These are phyloP conservation scores for Drosophila buzzatii DNA, from an alignment of 2,888 invertebrate species.

Conservation along the genomic window DNA sequence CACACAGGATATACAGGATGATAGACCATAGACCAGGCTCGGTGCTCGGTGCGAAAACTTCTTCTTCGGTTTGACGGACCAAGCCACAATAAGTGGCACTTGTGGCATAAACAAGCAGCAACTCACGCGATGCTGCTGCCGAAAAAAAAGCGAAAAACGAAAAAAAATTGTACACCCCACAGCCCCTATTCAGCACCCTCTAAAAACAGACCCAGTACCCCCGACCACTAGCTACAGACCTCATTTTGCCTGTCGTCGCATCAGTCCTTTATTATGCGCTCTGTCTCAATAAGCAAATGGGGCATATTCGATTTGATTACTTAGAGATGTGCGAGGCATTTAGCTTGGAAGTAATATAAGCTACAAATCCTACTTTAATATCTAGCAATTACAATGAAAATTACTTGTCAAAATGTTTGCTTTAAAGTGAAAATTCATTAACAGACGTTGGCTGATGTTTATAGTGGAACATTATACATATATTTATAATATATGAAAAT, in stretches of 20 bases:
- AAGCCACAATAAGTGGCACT: conserved; percentile 72
- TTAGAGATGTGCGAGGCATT: not conserved
- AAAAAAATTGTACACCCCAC: conserved; percentile 26
- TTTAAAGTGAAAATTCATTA: not conserved
- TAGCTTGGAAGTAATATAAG: not conserved
- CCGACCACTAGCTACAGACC: not conserved
- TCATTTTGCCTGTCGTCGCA: conserved; percentile 37
- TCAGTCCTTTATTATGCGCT: conserved; percentile 39
- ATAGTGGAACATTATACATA: not conserved
- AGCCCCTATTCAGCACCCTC: not conserved
- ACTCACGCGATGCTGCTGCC: conserved; percentile 45
- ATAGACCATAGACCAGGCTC: conserved; percentile 13
- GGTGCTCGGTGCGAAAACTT: conserved; percentile 41
- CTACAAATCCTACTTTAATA: not conserved
- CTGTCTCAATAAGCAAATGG: not conserved
- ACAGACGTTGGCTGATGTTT: not conserved
- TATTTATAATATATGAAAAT: no score
- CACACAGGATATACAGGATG: conserved; percentile 8
- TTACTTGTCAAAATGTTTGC: not conserved
- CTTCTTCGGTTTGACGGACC: conserved; percentile 33
- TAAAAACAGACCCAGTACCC: not conserved
- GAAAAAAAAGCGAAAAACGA: conserved; percentile 17
- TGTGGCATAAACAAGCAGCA: conserved; percentile 67
- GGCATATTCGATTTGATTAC: not conserved
- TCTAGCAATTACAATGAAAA: not conserved